A percentile compares a stretch with the other conserved stretches of the same genome.
Evolutionary conservation across 2,113 vertebrate genomes (phyloP).

Genomic region (Ornithorhynchus anatinus): DNA sequence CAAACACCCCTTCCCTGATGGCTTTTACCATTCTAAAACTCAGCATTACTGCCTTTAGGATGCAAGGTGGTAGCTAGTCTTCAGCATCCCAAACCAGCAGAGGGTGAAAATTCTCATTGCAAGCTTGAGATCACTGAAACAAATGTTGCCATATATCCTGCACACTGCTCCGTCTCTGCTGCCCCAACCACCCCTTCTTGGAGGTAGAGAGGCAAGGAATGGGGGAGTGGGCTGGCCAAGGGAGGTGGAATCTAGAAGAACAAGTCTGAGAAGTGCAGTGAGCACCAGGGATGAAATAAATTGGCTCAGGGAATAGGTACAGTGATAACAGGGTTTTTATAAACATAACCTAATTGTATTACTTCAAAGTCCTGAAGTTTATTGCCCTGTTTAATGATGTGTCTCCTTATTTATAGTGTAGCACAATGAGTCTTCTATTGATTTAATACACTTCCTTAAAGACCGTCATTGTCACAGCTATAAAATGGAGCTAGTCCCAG

Average conservation of each 20-base stretch:
- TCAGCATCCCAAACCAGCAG: no score
- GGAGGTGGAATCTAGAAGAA: not conserved
- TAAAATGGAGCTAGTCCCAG: constrained; percentile 72
- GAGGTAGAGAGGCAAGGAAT: not conserved
- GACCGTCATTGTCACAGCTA: constrained; percentile 72
- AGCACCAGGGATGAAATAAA: constrained; percentile 39
- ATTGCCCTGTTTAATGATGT: constrained; percentile 80
- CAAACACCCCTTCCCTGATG: no score
- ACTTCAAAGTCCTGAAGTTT: constrained; percentile 77
- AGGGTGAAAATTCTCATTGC: no score
- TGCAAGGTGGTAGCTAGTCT: no score
- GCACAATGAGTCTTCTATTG: constrained; percentile 70
- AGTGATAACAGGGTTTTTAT: constrained; percentile 64
- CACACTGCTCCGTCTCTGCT: no score
- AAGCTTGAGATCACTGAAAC: no score
- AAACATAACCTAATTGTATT: constrained; percentile 80
- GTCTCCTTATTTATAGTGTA: constrained; percentile 77
- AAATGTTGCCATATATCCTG: no score
- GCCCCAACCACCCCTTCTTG: no score
- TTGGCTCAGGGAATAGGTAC: constrained; percentile 49
- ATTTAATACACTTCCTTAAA: constrained; percentile 82
- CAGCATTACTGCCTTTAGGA: no score
- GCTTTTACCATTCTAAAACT: no score
- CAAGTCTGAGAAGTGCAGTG: not conserved
- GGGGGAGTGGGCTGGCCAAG: not conserved